Evolutionary conservation across 2,888 invertebrate genomes (phyloP).

Genomic region (Pseudococcus viburni): DNA sequence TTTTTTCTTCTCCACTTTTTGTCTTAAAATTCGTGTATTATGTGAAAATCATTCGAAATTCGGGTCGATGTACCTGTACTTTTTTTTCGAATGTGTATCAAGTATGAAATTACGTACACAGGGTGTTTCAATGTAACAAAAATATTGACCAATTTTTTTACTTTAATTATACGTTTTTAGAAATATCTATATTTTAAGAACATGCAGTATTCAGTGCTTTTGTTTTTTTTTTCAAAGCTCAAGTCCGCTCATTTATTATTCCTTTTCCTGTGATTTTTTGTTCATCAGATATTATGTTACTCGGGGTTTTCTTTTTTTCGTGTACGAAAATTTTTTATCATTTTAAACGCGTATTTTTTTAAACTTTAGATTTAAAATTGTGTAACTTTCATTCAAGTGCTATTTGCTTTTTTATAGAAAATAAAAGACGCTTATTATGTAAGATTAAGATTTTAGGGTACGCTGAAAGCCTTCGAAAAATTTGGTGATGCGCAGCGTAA

Average conservation of each 20-base stretch:
- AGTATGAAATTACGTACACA: neutral
- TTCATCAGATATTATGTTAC: neutral
- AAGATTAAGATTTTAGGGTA: conserved; percentile 13
- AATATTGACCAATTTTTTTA: conserved; percentile 14
- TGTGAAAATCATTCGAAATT: neutral
- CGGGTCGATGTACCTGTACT: neutral
- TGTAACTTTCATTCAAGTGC: conserved; percentile 28
- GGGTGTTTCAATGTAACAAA: neutral
- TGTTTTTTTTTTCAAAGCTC: neutral
- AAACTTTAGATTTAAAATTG: conserved; percentile 2
- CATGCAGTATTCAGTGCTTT: neutral
- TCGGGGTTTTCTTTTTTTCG: neutral
- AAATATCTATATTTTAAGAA: conserved; percentile 13
- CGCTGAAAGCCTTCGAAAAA: neutral
- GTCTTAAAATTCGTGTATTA: neutral
- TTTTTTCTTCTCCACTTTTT: neutral
- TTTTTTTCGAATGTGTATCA: neutral
- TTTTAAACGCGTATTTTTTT: conserved; percentile 2
- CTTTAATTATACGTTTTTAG: neutral
- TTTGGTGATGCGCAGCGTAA: neutral
- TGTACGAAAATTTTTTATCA: neutral
- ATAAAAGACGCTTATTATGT: conserved; percentile 29
- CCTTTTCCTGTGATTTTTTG: conserved; percentile 11
- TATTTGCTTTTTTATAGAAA: neutral
- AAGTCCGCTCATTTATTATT: neutral